Percentiles rank a stretch among this genome's conserved stretches.
phyloP scores from a whole-genome alignment of 2,113 vertebrate genomes.

The Channa maculata region DNA sequence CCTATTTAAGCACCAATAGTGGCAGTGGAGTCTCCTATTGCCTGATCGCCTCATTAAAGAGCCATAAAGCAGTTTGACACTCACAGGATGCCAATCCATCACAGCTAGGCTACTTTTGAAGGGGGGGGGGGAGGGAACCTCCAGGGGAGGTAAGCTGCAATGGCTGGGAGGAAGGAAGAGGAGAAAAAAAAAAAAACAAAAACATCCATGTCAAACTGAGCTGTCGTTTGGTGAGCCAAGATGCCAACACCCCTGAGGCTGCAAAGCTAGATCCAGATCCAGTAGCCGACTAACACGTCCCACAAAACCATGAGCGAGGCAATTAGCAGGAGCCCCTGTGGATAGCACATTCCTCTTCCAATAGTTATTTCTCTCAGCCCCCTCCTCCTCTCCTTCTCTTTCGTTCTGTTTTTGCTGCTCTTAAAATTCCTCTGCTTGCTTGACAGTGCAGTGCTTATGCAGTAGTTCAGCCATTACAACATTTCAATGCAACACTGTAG shows the following conservation, averaged over 20 bases:
- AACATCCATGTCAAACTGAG: constrained; percentile 75
- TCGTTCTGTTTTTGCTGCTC: constrained; percentile 29
- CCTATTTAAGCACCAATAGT: constrained; percentile 61
- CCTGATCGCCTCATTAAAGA: constrained; percentile 82
- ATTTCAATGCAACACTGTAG: constrained; percentile 9
- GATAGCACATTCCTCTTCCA: constrained; percentile 72
- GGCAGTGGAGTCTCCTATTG: constrained; percentile 51
- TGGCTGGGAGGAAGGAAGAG: constrained; percentile 37
- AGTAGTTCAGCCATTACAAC: constrained; percentile 49
- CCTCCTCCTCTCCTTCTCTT: neutral
- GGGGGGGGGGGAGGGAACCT: constrained; percentile 49
- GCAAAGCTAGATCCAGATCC: constrained; percentile 74
- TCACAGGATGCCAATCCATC: constrained; percentile 83
- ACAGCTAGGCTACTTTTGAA: constrained; percentile 77
- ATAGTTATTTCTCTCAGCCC: constrained; percentile 63
- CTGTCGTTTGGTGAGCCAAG: constrained; percentile 76
- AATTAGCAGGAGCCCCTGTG: constrained; percentile 83
- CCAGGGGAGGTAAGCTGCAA: constrained; percentile 68
- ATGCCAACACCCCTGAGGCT: constrained; percentile 79
- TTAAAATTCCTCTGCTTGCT: constrained; percentile 35
- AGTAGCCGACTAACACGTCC: constrained; percentile 74
- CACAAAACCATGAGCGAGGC: constrained; percentile 77
- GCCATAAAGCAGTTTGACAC: constrained; percentile 82
- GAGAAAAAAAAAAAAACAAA: constrained; percentile 5
- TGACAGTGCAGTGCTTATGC: constrained; percentile 21